phyloP scores from a whole-genome alignment of 1,140 invertebrate species.

The Neuroterus valhalla region DNA sequence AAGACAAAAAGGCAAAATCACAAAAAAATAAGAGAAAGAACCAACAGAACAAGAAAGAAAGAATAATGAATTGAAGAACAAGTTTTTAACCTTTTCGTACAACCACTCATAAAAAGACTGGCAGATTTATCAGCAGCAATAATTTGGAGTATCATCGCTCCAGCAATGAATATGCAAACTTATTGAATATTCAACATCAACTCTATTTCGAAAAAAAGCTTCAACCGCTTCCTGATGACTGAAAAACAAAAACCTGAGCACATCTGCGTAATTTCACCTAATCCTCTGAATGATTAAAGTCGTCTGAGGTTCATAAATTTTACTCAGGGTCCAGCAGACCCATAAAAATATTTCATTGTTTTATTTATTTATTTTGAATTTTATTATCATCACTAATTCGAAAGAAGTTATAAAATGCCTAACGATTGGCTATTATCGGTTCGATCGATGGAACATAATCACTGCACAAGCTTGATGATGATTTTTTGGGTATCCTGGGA shows the following conservation, averaged over 20 bases:
- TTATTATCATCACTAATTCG: background rate
- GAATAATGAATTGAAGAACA: background rate
- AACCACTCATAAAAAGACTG: background rate
- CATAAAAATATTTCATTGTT: constrained; percentile 16
- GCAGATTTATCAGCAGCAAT: background rate
- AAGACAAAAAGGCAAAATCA: background rate
- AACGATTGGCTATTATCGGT: constrained; percentile 13
- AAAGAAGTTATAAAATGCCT: background rate
- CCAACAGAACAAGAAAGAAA: background rate
- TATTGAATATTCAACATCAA: too few species aligned
- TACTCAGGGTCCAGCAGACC: background rate
- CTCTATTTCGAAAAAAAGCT: too few species aligned
- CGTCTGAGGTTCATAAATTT: background rate
- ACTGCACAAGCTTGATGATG: background rate
- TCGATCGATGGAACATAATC: background rate
- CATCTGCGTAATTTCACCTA: background rate
- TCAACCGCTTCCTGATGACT: too few species aligned
- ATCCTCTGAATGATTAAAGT: too few species aligned
- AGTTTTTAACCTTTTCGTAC: too few species aligned
- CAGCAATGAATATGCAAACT: too few species aligned
- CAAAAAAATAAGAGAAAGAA: background rate
- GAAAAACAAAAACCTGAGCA: background rate
- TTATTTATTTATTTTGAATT: background rate
- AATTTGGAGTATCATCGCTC: too few species aligned
- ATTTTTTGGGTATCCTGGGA: too few species aligned